Base-by-base conservation (phyloP, 2,113 vertebrate genomes). In the Pyxicephalus adspersus region DNA sequence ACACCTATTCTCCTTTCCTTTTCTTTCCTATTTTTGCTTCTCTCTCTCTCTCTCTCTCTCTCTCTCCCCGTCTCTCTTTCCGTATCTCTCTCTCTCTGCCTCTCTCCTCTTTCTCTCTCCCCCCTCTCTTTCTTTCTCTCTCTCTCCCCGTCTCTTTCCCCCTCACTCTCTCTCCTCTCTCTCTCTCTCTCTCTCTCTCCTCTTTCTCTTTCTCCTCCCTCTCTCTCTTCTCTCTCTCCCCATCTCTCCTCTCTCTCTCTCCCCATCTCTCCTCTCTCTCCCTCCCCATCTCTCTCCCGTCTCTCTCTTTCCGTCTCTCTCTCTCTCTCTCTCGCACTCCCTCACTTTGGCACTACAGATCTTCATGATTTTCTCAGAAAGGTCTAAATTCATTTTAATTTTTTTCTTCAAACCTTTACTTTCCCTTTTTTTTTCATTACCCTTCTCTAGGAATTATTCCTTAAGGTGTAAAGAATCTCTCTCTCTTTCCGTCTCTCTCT, bases 21-120 rank as follows among this genome's bases (percentile, higher is more conserved):
- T 73, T 89, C 74, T 79, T 89, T 87, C 84, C 86, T 61, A 85
- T 83, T 86, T 81, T 83, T 86, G 84, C 83, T 71, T 86, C 83
- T 87, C 83, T 81, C 83, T 77, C 65, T 90, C 72, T 83, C 75
- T 84, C 38, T 71, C 77, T 76, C 77, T 87, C 79, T 71, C 60
- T 81, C 77, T 81, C 64, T 77, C 77, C 75, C 85, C 29, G 9
- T 45, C 65, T 22, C 2, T 19, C 65, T 38, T 2, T 67, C 65
- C 45, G 8, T n/a, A 7, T 34, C 2, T 34, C 45, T 55, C 45
- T 52, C 45, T 9, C 7, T 26, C 22, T 51, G 22, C 16, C 19
- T 55, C 50, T 8, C n/a, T 19, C 22, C 23, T 72, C 5, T 15
- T 1, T n/a, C 23, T 72, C 22, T 58, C 26, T 31, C 70, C 20